Conservation (phyloP, 2,888 invertebrate genomes). For the Archaeoteleia sp. region DNA sequence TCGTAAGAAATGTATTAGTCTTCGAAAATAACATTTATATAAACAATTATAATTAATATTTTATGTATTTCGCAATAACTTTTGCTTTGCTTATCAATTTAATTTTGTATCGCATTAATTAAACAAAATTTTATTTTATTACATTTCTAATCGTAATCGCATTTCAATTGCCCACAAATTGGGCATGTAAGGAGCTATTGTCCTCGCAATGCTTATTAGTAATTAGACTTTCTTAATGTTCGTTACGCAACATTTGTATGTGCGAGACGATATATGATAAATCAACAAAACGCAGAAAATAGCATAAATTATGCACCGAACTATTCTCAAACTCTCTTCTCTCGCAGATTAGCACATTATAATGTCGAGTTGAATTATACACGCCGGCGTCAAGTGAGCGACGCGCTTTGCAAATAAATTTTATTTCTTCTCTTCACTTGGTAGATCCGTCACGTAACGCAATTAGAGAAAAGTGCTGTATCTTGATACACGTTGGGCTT, state of each 20-base stretch:
- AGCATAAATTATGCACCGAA: slow-evolving; percentile 41
- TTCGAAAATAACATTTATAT: too few species aligned
- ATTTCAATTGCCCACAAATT: too few species aligned
- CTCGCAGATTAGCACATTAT: slow-evolving; percentile 52
- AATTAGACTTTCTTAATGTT: slow-evolving; percentile 20
- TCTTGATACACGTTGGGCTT: slow-evolving; percentile 34
- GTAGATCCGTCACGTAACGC: slow-evolving; percentile 28
- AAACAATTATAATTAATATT: too few species aligned
- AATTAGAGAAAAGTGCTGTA: slow-evolving; percentile 21
- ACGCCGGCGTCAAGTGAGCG: slow-evolving; percentile 6
- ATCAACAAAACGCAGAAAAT: slow-evolving; percentile 28
- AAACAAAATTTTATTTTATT: too few species aligned
- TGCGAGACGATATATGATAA: slow-evolving; percentile 22
- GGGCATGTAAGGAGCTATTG: too few species aligned
- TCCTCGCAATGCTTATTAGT: not conserved
- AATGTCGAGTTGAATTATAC: slow-evolving; percentile 27
- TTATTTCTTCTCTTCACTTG: slow-evolving; percentile 29
- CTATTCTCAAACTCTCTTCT: slow-evolving; percentile 52
- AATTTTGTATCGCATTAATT: too few species aligned
- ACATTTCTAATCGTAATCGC: too few species aligned
- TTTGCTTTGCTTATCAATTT: too few species aligned
- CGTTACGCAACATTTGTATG: slow-evolving; percentile 20
- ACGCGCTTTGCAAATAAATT: slow-evolving; percentile 47
- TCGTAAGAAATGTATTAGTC: too few species aligned
- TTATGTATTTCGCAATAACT: too few species aligned